Evolutionary conservation across 2,113 vertebrate genomes (phyloP).

Genomic region (Hepsetus odoe): DNA sequence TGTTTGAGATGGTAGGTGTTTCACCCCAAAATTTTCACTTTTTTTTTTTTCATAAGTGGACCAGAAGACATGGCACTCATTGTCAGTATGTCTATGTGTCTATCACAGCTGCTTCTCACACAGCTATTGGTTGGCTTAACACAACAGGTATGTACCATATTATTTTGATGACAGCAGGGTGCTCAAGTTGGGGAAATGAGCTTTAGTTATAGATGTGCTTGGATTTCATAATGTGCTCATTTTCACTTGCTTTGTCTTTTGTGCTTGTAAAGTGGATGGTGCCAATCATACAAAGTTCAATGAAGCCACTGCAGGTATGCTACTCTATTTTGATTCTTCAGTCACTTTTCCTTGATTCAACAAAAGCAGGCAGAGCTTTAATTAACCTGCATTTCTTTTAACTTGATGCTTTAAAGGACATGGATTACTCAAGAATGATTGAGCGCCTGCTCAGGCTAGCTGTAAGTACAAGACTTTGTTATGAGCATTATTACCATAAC

Average conservation of each 20-base stretch:
- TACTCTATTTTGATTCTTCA: not conserved
- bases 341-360: slow-evolving; percentile 2
- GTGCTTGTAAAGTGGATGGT: slow-evolving; percentile 86
- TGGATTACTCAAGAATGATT: slow-evolving; percentile 88
- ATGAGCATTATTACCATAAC: not conserved
- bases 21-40: not conserved
- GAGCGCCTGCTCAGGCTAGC: slow-evolving; percentile 89
- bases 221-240: not conserved
- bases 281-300: slow-evolving; percentile 90
- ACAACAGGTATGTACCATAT: slow-evolving; percentile 81
- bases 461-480: slow-evolving; percentile 71
- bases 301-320: slow-evolving; percentile 90
- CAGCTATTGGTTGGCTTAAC: slow-evolving; percentile 87
- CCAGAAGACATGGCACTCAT: not conserved
- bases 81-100: not conserved
- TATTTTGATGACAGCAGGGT: not conserved
- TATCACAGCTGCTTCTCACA: slow-evolving; percentile 82
- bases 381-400: slow-evolving; percentile 2
- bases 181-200: not conserved
- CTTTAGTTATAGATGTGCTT: not conserved
- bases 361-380: not conserved
- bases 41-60: not conserved
- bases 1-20: slow-evolving; percentile 86
- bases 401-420: slow-evolving; percentile 75
- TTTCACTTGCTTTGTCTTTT: not conserved